Evolutionary conservation across 2,888 invertebrate species (phyloP).

Genomic region (Tyria jacobaeae): DNA sequence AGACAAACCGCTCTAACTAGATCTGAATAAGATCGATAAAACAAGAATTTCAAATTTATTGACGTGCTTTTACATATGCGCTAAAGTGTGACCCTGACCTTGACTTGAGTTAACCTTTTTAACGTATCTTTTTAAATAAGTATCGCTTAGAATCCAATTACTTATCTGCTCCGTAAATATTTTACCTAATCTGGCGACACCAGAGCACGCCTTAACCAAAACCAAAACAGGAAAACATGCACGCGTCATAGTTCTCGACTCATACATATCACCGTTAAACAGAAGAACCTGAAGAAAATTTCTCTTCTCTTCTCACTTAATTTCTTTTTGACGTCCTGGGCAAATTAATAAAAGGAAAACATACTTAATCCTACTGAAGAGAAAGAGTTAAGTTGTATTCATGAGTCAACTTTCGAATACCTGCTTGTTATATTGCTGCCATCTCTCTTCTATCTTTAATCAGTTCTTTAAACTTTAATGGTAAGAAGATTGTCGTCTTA

Average conservation of each 20-base stretch:
- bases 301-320: too few relatives aligned
- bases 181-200: not conserved
- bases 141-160: not conserved
- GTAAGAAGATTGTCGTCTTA: not conserved
- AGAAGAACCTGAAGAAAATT: not conserved
- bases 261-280: not conserved
- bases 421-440: too few relatives aligned
- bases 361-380: not conserved
- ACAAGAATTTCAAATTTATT: slow-evolving; percentile 36
- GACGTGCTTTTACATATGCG: slow-evolving; percentile 17
- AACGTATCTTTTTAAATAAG: slow-evolving; percentile 6
- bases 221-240: not conserved
- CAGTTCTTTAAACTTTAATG: too few relatives aligned
- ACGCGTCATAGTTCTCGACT: not conserved
- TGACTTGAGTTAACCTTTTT: slow-evolving; percentile 11
- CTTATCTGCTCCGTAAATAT: not conserved
- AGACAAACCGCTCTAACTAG: slow-evolving; percentile 27
- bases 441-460: too few relatives aligned
- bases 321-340: not conserved
- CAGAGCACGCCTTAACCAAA: not conserved
- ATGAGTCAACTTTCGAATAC: not conserved
- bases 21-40: slow-evolving; percentile 28
- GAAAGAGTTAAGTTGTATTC: not conserved
- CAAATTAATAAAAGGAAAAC: not conserved
- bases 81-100: slow-evolving; percentile 3